These are phyloP conservation scores for Trachelus iudaicus DNA, from an alignment of 2,888 invertebrate genomes.

Conservation along the genomic window DNA sequence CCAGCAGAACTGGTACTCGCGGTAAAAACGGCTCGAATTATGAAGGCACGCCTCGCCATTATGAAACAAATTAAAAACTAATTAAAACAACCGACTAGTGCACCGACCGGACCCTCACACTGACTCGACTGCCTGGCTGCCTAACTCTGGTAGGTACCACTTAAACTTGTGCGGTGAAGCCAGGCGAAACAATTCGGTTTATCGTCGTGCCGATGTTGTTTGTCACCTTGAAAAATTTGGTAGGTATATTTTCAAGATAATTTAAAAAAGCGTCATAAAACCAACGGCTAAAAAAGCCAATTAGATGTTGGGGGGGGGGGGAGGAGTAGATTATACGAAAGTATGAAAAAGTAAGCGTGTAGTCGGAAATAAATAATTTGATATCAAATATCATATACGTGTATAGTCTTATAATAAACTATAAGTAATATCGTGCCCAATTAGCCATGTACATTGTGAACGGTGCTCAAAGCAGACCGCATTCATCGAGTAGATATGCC, in stretches of 20 bases:
- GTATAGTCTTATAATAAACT: background rate
- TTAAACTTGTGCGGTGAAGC: background rate
- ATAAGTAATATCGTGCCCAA: background rate
- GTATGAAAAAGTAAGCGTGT: background rate
- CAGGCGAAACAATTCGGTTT: background rate
- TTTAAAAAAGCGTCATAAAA: background rate
- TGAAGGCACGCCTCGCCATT: slow-evolving; percentile 50
- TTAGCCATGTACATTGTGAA: background rate
- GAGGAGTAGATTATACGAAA: background rate
- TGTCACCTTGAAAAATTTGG: background rate
- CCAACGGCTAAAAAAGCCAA: background rate
- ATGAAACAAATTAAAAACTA: slow-evolving; percentile 60
- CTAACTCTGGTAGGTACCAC: slow-evolving; percentile 1
- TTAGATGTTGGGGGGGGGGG: background rate
- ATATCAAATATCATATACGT: background rate
- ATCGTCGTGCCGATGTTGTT: background rate
- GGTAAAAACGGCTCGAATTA: slow-evolving; percentile 51
- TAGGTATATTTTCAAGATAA: background rate
- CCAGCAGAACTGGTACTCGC: slow-evolving; percentile 28
- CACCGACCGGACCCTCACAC: background rate
- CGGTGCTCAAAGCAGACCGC: slow-evolving; percentile 1
- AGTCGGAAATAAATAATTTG: background rate
- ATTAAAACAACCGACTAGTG: slow-evolving; percentile 51
- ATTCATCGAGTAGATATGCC: slow-evolving; percentile 4
- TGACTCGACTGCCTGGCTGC: background rate